Evolutionary conservation across 2,888 invertebrate genomes (phyloP).

Genomic region (Trypoxylon attenuatum): DNA sequence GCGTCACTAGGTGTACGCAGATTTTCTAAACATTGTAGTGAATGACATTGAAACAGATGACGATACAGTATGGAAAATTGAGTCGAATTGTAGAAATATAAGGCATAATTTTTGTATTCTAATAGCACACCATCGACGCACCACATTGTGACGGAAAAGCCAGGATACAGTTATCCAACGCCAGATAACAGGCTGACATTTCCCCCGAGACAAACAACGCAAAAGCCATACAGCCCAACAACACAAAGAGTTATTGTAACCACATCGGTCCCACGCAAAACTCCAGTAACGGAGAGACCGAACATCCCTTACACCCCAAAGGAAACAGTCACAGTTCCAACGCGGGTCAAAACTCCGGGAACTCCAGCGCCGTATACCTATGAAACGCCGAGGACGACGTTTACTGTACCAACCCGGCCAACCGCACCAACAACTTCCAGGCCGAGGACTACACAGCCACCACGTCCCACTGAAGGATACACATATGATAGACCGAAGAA

Average conservation of each 20-base stretch:
- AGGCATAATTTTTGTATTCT: no score
- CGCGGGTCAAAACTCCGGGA: background rate
- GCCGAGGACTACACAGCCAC: slow-evolving; percentile 25
- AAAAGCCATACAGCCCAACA: slow-evolving; percentile 20
- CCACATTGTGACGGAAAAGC: background rate
- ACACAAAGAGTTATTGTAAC: background rate
- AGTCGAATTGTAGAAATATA: no score
- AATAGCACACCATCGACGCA: background rate
- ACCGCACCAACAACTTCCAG: slow-evolving; percentile 16
- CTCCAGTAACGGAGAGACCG: background rate
- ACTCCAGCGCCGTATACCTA: background rate
- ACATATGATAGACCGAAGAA: background rate
- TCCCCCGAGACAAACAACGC: slow-evolving; percentile 21
- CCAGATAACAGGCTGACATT: background rate
- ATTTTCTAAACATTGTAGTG: no score
- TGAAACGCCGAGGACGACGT: background rate
- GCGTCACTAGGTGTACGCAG: no score
- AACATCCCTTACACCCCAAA: background rate
- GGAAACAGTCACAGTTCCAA: background rate
- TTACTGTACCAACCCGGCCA: background rate
- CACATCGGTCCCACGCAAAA: background rate
- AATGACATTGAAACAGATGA: no score
- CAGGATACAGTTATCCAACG: slow-evolving; percentile 29
- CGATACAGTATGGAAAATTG: no score
- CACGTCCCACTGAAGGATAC: slow-evolving; percentile 10